Evolutionary conservation across 1,140 invertebrate genomes (phyloP).

Genomic region (Pseudomyrmex dendroicus): DNA sequence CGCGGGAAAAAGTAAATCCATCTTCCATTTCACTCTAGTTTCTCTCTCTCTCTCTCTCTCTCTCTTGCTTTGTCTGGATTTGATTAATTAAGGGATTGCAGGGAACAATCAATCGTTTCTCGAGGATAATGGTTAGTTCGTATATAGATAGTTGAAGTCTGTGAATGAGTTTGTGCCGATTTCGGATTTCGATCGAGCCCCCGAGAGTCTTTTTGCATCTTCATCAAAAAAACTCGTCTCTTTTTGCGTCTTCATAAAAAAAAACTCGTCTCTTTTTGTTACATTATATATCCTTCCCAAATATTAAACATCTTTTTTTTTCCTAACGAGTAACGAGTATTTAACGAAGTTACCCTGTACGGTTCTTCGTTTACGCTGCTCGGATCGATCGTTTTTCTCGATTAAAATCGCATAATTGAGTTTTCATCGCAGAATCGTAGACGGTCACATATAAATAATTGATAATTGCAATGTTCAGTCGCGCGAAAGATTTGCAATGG

Average conservation of each 20-base stretch:
- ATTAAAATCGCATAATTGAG: slow-evolving; percentile 34
- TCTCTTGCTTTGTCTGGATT: slow-evolving; percentile 20
- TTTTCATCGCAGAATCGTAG: slow-evolving; percentile 1
- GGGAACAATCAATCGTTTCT: slow-evolving; percentile 35
- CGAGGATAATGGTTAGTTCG: slow-evolving; percentile 8
- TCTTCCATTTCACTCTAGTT: slow-evolving; percentile 41
- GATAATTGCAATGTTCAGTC: too few relatives aligned
- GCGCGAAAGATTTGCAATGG: too few relatives aligned
- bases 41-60: background rate
- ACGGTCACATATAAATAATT: background rate
- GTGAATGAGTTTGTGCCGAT: slow-evolving; percentile 21
- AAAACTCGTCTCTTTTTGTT: background rate
- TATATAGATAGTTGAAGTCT: slow-evolving; percentile 48
- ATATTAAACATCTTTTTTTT: slow-evolving; percentile 40
- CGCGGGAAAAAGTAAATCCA: slow-evolving; percentile 43
- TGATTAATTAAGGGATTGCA: slow-evolving; percentile 66
- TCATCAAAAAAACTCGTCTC: background rate
- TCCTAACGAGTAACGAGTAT: slow-evolving; percentile 56
- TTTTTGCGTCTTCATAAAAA: too few relatives aligned
- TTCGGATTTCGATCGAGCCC: slow-evolving; percentile 6
- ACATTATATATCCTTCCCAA: slow-evolving; percentile 8
- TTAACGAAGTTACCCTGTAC: slow-evolving; percentile 8
- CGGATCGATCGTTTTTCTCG: slow-evolving; percentile 23
- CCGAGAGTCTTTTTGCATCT: slow-evolving; percentile 3
- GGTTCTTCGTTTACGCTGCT: slow-evolving; percentile 1